phyloP scores from a whole-genome alignment of 92 coral and sea anemone species.

The Palythoa grandis region DNA sequence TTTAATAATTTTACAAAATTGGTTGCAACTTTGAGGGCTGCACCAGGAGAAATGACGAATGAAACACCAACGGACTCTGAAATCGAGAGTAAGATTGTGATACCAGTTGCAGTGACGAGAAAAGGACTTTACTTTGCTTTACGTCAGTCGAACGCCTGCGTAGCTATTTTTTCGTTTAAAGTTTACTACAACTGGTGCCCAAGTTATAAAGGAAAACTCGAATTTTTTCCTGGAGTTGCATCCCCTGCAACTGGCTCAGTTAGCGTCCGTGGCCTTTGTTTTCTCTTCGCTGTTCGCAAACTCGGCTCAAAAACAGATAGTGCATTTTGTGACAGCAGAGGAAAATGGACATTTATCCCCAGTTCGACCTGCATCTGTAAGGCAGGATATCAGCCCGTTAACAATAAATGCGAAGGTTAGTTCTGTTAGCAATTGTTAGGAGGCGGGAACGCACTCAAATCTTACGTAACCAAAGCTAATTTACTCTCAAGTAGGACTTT shows the following conservation, averaged over 20 bases:
- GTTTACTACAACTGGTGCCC: conserved; percentile 12
- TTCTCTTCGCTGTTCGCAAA: neutral
- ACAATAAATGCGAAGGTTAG: neutral
- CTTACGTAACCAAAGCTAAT: no score
- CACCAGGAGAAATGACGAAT: conserved; percentile 12
- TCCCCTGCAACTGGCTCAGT: conserved; percentile 15
- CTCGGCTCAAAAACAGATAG: neutral
- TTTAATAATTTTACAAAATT: neutral
- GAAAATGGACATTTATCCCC: neutral
- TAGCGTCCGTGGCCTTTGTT: neutral
- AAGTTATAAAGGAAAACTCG: neutral
- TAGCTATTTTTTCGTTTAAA: conserved; percentile 27
- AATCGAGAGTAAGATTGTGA: neutral
- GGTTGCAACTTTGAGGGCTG: conserved; percentile 17
- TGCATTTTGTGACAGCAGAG: conserved; percentile 10
- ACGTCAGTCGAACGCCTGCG: conserved; percentile 17
- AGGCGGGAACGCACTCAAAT: neutral
- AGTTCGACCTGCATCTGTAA: neutral
- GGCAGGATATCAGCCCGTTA: conserved; percentile 7
- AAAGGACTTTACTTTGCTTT: conserved; percentile 25
- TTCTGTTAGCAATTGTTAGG: neutral
- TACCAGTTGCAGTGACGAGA: neutral
- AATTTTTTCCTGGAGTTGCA: neutral
- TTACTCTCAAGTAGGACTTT: no score
- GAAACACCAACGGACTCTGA: neutral